Conservation (phyloP, 2,797 vertebrate species). For the Chiroxiphia lanceolata region DNA sequence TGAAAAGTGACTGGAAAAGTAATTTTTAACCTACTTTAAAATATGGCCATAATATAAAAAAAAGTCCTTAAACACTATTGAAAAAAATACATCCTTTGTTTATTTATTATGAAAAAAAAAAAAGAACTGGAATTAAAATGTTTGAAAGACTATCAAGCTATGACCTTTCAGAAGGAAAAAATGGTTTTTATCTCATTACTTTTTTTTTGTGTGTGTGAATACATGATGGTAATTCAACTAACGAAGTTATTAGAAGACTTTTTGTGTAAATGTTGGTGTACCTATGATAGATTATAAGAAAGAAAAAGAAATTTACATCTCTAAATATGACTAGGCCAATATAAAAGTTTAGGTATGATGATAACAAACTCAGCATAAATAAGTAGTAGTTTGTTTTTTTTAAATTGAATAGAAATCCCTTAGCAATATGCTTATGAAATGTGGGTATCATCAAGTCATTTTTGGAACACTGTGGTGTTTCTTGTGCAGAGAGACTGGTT, state of each 20-base stretch:
- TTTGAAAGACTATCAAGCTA: not conserved
- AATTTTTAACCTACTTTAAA: not conserved
- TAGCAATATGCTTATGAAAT: not conserved
- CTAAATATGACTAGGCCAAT: not conserved
- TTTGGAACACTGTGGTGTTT: not conserved
- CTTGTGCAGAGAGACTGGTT: not conserved
- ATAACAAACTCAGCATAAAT: not conserved
- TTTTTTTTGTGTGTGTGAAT: too few species aligned
- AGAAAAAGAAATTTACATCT: not conserved
- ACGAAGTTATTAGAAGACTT: not conserved
- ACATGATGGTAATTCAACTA: not conserved
- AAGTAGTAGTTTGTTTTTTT: not conserved
- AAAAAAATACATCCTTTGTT: not conserved
- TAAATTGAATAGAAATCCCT: not conserved
- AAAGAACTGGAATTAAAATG: not conserved
- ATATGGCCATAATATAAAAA: not conserved
- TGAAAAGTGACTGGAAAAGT: not conserved
- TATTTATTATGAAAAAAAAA: not conserved
- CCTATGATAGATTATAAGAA: not conserved
- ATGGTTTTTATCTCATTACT: not conserved
- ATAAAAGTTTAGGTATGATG: not conserved
- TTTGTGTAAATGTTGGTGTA: not conserved
- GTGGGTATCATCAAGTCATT: not conserved
- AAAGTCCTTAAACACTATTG: not conserved
- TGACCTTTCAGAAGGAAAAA: not conserved